Percentiles rank a stretch among this genome's conserved stretches.
These are phyloP conservation scores for Aleiodes sp. DNA, from an alignment of 1,140 invertebrate species.

Conservation along the genomic window DNA sequence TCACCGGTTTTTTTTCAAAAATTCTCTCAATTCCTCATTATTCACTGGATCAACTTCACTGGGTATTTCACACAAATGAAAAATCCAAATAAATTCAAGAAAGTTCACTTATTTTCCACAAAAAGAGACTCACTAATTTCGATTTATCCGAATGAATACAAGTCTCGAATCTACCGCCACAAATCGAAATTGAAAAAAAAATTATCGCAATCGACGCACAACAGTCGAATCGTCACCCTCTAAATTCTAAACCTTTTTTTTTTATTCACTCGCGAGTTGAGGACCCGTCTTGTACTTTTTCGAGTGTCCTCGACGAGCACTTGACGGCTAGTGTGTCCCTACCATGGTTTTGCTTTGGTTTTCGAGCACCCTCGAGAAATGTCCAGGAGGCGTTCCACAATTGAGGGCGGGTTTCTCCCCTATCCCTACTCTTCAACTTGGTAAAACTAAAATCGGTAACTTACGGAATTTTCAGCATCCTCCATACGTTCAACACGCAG, in stretches of 20 bases:
- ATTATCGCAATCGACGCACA: not conserved
- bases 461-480: not conserved
- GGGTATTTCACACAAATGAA: not conserved
- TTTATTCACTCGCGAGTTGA: conserved; percentile 25
- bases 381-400: conserved; percentile 16
- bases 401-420: conserved; percentile 44
- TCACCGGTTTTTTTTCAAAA: not conserved
- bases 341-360: conserved; percentile 51
- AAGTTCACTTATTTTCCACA: too few species aligned
- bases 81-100: too few species aligned
- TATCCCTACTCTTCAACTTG: conserved; percentile 37
- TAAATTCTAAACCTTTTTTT: not conserved
- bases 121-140: not conserved
- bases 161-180: too few species aligned
- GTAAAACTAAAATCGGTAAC: conserved; percentile 30
- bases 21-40: not conserved
- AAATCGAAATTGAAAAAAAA: not conserved
- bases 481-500: too few species aligned
- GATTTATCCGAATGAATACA: not conserved
- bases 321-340: conserved; percentile 64
- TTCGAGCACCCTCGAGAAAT: conserved; percentile 57
- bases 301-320: conserved; percentile 65
- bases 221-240: too few species aligned
- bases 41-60: not conserved
- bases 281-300: conserved; percentile 55